Evolutionary conservation across 2,888 invertebrate genomes (phyloP).

Genomic region (Cephus pulcher): DNA sequence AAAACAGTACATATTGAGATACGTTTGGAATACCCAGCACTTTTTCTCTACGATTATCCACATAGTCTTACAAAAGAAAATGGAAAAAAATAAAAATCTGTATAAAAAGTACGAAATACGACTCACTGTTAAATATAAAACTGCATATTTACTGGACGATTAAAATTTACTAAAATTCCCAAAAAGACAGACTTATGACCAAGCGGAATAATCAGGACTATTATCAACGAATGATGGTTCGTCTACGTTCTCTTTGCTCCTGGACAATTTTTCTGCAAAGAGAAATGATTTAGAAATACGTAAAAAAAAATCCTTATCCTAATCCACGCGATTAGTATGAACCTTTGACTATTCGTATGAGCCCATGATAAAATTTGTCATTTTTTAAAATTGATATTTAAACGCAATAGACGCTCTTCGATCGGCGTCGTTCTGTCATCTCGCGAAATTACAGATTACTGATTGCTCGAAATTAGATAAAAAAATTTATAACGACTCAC

Average conservation of each 20-base stretch:
- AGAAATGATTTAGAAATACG: neutral
- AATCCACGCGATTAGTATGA: neutral
- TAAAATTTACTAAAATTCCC: neutral
- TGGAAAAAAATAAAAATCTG: slow-evolving; percentile 21
- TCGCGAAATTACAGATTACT: neutral
- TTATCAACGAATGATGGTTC: neutral
- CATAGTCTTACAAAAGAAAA: slow-evolving; percentile 35
- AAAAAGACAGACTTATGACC: neutral
- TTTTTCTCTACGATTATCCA: neutral
- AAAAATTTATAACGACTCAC: slow-evolving; percentile 30
- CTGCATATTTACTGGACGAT: neutral
- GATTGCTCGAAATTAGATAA: neutral
- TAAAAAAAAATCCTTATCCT: neutral
- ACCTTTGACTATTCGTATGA: neutral
- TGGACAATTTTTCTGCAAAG: neutral
- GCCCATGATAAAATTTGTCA: neutral
- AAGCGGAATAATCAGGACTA: neutral
- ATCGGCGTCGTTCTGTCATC: neutral
- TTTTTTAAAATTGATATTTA: neutral
- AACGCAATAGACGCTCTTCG: neutral
- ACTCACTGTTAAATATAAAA: slow-evolving; percentile 11
- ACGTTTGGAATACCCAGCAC: neutral
- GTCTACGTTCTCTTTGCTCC: neutral
- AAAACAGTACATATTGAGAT: neutral
- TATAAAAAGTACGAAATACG: slow-evolving; percentile 8